Evolutionary conservation across 2,113 vertebrate species (phyloP), one percentile per base, ranked within the genome.

Genomic region (Pardalotus punctatus): DNA sequence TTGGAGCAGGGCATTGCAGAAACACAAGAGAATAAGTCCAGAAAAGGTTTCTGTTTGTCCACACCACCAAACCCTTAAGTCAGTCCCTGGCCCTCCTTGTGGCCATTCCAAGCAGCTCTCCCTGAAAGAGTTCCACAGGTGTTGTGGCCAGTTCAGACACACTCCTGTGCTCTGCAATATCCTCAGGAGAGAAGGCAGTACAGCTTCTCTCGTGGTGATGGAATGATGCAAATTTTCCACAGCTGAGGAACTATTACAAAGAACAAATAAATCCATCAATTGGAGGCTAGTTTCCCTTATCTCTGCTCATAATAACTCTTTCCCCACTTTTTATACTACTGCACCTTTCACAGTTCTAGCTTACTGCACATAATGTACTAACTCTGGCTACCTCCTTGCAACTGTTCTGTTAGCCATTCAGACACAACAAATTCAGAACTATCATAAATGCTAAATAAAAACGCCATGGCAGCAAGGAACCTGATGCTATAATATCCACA

Each of bases 401-500:
- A 57, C 33, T 27, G 11, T 61, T 74, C 38, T 48, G 8, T 71
- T 36, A 47, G 23, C 14, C 31, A 48, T 35, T 76, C 40, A 85
- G 36, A 42, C 14, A 27, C 14, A 79, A 61, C 5, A 56, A 80
- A 76, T 64, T 10, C 42, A 79, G 14, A 62, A 85, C 1, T 5
- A 24, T 40, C 76, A 85, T 22, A 90, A 79, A 60, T 65, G 42
- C 36, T 81, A 81, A 83, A 86, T 42, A n/a, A 86, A 94, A 89
- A 81, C 31, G 10, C 27, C 11, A n/a, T 36, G 74, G 35, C 20
- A 74, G 53, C 18, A 91, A 70, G 56, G 8, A 86, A 73, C 42
- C 8, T 10, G 4, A 78, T 14, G 29, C 21, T 66, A 24, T 54
- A 51, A 13, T 19, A 81, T 19, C 45, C 5, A 23, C 25, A 25